Conservation (phyloP, 2,888 invertebrate genomes). For the Strigamia crassipes region DNA sequence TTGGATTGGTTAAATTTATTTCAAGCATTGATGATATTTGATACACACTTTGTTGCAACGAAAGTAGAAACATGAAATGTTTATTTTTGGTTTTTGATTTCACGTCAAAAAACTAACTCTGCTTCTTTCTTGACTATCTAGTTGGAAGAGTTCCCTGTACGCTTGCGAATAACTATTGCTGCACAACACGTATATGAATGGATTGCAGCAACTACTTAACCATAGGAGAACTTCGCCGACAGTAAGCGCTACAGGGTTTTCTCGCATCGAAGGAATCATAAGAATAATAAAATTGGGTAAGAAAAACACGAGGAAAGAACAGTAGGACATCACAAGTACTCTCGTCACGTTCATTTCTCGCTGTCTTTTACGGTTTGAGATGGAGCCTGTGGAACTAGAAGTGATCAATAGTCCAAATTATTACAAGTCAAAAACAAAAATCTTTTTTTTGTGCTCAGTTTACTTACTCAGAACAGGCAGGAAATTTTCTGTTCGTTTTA, state of each 20-base stretch:
- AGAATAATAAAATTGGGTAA: conserved; percentile 40
- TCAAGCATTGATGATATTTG: no score
- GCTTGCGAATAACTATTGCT: conserved; percentile 31
- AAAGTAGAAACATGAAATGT: no score
- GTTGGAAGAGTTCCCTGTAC: not conserved
- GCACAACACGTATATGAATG: conserved; percentile 29
- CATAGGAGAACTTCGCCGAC: conserved; percentile 31
- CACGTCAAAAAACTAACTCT: not conserved
- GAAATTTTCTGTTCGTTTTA: not conserved
- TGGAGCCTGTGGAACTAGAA: not conserved
- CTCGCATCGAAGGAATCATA: not conserved
- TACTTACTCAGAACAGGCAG: not conserved
- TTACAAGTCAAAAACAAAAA: not conserved
- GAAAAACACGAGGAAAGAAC: conserved; percentile 19
- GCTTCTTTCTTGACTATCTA: not conserved
- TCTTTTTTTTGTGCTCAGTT: no score
- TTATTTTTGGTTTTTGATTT: no score
- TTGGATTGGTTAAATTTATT: no score
- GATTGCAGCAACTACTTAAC: conserved; percentile 43
- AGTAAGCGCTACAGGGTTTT: conserved; percentile 22
- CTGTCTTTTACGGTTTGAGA: not conserved
- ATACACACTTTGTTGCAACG: no score
- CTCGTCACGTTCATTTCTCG: not conserved
- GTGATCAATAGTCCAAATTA: not conserved
- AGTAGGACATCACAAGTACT: conserved; percentile 22